These are phyloP conservation scores for Cryptoblepharus egeriae DNA, from an alignment of 2,797 vertebrate species.

Conservation along the genomic window DNA sequence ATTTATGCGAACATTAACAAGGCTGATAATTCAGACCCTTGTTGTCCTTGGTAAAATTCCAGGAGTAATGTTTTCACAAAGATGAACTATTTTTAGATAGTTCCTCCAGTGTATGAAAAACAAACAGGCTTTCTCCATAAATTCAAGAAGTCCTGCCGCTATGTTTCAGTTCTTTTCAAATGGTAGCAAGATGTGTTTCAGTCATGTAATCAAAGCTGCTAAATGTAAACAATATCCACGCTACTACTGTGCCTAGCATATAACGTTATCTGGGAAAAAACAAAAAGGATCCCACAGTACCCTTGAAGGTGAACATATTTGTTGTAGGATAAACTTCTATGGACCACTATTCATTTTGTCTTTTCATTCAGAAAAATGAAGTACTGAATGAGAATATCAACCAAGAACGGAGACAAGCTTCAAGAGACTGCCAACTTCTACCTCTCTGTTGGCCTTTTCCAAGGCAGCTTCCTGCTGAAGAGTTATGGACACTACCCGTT, in stretches of 20 bases:
- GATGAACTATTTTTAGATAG: slow-evolving; percentile 73
- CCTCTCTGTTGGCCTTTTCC: neutral
- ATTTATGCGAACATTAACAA: slow-evolving; percentile 69
- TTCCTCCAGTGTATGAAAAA: slow-evolving; percentile 63
- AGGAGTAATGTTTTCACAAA: slow-evolving; percentile 75
- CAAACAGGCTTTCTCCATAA: slow-evolving; percentile 57
- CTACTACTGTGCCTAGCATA: neutral
- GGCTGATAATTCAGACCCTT: slow-evolving; percentile 73
- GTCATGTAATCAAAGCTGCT: neutral
- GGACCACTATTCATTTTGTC: too few relatives aligned
- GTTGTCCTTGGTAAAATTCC: slow-evolving; percentile 73
- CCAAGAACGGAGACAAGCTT: neutral
- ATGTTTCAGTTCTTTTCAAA: slow-evolving; percentile 56
- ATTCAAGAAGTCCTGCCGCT: slow-evolving; percentile 44
- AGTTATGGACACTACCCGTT: neutral
- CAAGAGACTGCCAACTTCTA: neutral
- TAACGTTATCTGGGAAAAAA: neutral
- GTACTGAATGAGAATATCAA: neutral
- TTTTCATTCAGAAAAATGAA: too few relatives aligned
- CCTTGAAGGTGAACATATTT: too few relatives aligned
- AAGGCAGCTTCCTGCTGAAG: neutral
- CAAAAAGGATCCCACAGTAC: too few relatives aligned
- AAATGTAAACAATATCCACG: neutral
- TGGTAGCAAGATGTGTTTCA: slow-evolving; percentile 56
- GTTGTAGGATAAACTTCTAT: too few relatives aligned